Evolutionary conservation across 2,797 vertebrate species (phyloP), one percentile per base, ranked within the genome.

Genomic region (Gallirallus australis): DNA sequence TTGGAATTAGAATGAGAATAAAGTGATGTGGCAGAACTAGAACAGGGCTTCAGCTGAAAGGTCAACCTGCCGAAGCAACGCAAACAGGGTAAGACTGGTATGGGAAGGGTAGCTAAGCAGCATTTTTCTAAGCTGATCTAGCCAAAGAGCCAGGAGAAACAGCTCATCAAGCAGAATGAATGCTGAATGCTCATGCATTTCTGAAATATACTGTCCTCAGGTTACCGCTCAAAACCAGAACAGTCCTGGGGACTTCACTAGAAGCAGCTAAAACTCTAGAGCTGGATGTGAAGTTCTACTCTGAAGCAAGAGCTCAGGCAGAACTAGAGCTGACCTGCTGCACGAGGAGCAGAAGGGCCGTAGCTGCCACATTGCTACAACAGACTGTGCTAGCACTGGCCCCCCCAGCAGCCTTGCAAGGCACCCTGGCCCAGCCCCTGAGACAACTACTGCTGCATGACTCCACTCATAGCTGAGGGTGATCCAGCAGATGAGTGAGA

Each of bases 111-210:
- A 96, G 66, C 54, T 92, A 92, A 90, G 11, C 56, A 52, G 63
- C 52, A 64, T 89, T 95, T 93, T 93, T 89, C 86, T 90, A 70
- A 86, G 63, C 88, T 92, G 66, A 80, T 77, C 81, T 87, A 89
- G 48, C 52, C 71, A 60, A 82, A 93, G 42, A 84, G n/a, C 70
- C 78, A 82, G 64, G 66, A 95, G 80, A 80, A 92, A 77, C 66
- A 93, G 27, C 47, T 84, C 4, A 0, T 89, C 61, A 86, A 95
- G 83, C 59, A 86, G 83, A 95, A 89, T 0, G 0, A 92, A 95
- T n/a, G 54, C 47, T 79, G 54, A 93, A 95, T 69, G 63, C 66
- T 82, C 54, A 52, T 25, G 25, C 42, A 64, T 80, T 95, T 96
- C 77, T 89, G 78, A 66, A 86, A 70, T 7, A 15, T n/a, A 40